A percentile compares a stretch with the other conserved stretches of the same genome.
phyloP scores from a whole-genome alignment of 2,888 invertebrate genomes.

The Pachymerium ferrugineum region DNA sequence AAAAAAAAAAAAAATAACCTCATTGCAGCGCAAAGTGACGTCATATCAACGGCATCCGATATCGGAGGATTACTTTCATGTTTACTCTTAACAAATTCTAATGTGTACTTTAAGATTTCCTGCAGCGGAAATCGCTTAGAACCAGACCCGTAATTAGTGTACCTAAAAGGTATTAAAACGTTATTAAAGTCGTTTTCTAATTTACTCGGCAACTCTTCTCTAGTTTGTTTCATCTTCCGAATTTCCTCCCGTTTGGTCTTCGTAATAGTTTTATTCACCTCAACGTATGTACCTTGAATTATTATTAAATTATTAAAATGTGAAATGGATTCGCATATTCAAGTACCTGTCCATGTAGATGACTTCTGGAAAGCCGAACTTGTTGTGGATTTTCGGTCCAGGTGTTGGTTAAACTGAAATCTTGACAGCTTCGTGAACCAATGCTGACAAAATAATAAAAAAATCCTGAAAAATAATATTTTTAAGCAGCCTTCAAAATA shows the following conservation, averaged over 20 bases:
- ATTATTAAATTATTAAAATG: background rate
- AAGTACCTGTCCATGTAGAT: conserved; percentile 51
- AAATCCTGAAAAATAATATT: conserved; percentile 28
- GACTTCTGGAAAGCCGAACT: conserved; percentile 49
- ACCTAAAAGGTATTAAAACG: conserved; percentile 40
- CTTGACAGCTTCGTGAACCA: conserved; percentile 51
- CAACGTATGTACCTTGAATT: conserved; percentile 49
- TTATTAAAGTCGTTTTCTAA: conserved; percentile 41
- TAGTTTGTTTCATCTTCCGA: conserved; percentile 45
- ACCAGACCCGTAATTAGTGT: conserved; percentile 47
- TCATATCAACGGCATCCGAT: conserved; percentile 46
- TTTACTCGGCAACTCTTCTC: conserved; percentile 44
- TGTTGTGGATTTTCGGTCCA: conserved; percentile 51
- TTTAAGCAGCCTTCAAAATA: background rate
- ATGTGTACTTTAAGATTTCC: conserved; percentile 47
- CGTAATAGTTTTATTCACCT: conserved; percentile 46
- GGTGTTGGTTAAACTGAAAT: conserved; percentile 50
- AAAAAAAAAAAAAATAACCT: conserved; percentile 36
- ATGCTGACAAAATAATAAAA: conserved; percentile 41
- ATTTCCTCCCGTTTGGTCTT: conserved; percentile 47
- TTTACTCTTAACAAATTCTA: conserved; percentile 48
- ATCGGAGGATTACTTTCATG: conserved; percentile 31
- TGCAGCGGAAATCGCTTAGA: conserved; percentile 47
- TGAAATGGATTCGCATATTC: too few species aligned
- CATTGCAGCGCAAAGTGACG: conserved; percentile 43